These are phyloP conservation scores for Sciurus vulgaris DNA, from an alignment of 2,797 vertebrate genomes.

Conservation along the genomic window DNA sequence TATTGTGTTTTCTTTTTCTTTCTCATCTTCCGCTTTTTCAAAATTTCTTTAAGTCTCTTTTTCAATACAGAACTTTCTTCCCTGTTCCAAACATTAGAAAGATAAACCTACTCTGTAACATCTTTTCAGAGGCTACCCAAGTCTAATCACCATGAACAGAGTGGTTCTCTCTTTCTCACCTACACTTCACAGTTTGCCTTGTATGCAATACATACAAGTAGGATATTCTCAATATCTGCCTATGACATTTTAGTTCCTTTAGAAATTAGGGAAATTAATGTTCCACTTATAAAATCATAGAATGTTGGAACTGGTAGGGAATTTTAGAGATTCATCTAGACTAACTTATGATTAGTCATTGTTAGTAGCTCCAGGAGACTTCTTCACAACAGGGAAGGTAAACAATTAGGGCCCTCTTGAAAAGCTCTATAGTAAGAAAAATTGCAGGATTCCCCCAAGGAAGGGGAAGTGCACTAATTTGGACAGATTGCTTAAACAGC, in stretches of 20 bases:
- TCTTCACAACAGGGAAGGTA: constrained; percentile 74
- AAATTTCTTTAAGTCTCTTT: neutral
- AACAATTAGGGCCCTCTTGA: constrained; percentile 78
- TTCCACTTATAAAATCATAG: constrained; percentile 56
- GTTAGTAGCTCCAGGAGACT: constrained; percentile 80
- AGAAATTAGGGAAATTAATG: constrained; percentile 68
- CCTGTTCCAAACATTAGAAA: neutral
- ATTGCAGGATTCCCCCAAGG: constrained; percentile 79
- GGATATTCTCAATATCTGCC: neutral
- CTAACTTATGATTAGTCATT: constrained; percentile 73
- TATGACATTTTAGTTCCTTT: constrained; percentile 37
- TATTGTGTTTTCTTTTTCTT: neutral
- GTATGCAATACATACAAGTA: neutral
- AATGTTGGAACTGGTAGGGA: constrained; percentile 35
- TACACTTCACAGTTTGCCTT: neutral
- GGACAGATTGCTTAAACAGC: constrained; percentile 82
- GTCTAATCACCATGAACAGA: neutral
- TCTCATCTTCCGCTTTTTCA: neutral
- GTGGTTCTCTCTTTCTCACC: neutral
- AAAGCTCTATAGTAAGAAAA: constrained; percentile 77
- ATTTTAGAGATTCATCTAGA: constrained; percentile 76
- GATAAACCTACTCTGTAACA: neutral
- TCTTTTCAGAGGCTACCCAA: neutral
- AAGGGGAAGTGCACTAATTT: constrained; percentile 76
- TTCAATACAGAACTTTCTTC: neutral